Conservation (phyloP, 1,140 invertebrate species). For the Drosophila willistoni region DNA sequence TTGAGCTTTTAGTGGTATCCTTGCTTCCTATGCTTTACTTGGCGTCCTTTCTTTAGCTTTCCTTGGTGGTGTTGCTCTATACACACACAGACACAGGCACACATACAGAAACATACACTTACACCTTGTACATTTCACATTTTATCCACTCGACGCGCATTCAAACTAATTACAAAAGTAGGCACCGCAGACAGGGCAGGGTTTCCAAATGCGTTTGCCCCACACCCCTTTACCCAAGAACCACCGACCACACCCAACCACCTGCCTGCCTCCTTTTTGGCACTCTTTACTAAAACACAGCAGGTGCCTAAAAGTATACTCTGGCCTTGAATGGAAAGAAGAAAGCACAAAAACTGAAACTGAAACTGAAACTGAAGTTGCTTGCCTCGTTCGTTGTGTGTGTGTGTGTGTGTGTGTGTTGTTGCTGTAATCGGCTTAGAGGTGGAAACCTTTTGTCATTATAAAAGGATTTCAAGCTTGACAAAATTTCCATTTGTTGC, state of each 20-base stretch:
- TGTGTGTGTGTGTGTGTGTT: slow-evolving; percentile 27
- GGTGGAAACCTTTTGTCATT: slow-evolving; percentile 81
- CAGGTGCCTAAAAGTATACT: slow-evolving; percentile 44
- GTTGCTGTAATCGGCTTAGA: slow-evolving; percentile 77
- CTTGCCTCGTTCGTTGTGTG: background rate
- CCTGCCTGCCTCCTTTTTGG: background rate
- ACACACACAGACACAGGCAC: background rate
- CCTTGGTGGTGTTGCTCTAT: background rate
- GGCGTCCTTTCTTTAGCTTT: background rate
- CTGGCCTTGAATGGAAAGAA: background rate
- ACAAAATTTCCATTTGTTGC: slow-evolving; percentile 80
- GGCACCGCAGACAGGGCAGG: slow-evolving; percentile 8
- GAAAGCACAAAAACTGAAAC: slow-evolving; percentile 5
- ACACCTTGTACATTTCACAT: background rate
- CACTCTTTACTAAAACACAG: slow-evolving; percentile 14
- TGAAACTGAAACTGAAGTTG: slow-evolving; percentile 17
- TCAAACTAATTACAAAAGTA: slow-evolving; percentile 34
- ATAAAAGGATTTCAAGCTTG: slow-evolving; percentile 80
- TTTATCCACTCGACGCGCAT: slow-evolving; percentile 20
- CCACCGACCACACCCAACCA: background rate
- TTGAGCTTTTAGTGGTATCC: background rate
- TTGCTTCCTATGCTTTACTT: background rate
- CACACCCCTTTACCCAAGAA: no score
- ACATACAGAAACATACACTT: background rate
- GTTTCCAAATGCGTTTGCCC: slow-evolving; percentile 5